These are phyloP conservation scores for Zaprionus bogoriensis DNA, from an alignment of 2,888 invertebrate species.

Conservation along the genomic window DNA sequence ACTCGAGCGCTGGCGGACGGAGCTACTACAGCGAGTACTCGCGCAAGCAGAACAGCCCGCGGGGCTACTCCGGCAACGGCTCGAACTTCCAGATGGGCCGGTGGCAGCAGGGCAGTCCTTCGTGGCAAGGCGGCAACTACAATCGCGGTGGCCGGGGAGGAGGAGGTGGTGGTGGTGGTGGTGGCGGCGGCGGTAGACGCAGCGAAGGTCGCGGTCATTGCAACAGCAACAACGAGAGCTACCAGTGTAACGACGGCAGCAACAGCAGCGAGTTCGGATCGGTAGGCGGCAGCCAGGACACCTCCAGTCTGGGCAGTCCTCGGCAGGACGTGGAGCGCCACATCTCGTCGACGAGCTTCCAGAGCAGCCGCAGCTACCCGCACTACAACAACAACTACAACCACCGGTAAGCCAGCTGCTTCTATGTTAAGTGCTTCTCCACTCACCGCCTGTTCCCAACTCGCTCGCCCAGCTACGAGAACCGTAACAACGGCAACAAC, in stretches of 20 bases:
- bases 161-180: constrained; percentile 20
- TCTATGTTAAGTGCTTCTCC: too few species aligned
- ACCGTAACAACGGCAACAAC: constrained; percentile 22
- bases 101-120: constrained; percentile 23
- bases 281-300: constrained; percentile 28
- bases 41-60: constrained; percentile 23
- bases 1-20: constrained; percentile 42
- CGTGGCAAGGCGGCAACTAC: constrained; percentile 5
- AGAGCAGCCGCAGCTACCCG: constrained; percentile 51
- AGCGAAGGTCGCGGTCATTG: constrained; percentile 6
- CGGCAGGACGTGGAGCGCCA: constrained; percentile 21
- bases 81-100: constrained; percentile 12
- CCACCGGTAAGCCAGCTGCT: constrained; percentile 47
- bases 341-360: constrained; percentile 42
- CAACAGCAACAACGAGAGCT: constrained; percentile 18
- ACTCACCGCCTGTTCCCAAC: too few species aligned
- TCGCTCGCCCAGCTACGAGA: constrained; percentile 7
- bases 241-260: constrained; percentile 36
- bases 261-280: constrained; percentile 39
- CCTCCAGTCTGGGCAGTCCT: constrained; percentile 37
- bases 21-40: constrained; percentile 26
- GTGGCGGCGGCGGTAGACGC: constrained; percentile 20
- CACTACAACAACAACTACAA: constrained; percentile 36
- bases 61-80: constrained; percentile 17
- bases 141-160: constrained; percentile 32